Base-by-base conservation (phyloP, 1,140 invertebrate genomes). In the Odontomachus brunneus region DNA sequence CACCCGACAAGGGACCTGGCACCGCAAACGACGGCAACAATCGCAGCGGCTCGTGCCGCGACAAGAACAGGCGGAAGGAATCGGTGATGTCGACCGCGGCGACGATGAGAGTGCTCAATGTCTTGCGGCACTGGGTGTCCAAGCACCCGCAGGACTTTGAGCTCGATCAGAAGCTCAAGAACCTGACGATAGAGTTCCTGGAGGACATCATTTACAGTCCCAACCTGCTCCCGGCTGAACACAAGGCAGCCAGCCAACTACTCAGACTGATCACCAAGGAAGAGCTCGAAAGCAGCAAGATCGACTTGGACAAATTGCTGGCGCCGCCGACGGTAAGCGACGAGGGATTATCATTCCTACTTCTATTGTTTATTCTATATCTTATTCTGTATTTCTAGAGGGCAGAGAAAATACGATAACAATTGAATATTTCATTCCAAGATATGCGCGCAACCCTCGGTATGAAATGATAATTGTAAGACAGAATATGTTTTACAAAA, bases 61-160 rank as follows among this genome's bases (percentile, higher is more conserved):
- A 95, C 33, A 92, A 93, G 62, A 93, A 91, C 33, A 93, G 95
- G 22, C 93, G 97, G 72, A 96, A 98, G 85, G 97, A 98, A 90
- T 98, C 97, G 17, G 97, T 98, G 7, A 97, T 98, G 89, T 98
- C 97, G 44, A 98, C 97, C 2, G 98, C 98, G 26, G 98, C 98
- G 29, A 99, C 98, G 0, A 99, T 99, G 98, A 93, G 98, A 86
- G 98, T 99, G 0, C 94, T 99, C 0, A 98, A 98, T 93, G 98
- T 99, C 1, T 94, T 99, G 17, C 96, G 96, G 69, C 96, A 96
- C 86, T 96, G 96, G 96, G 95, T 96, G 9, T 96, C 96, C 0
- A 96, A 96, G 87, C 96, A 96, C 88, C 95, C 95, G 0, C 95
- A 98, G 94, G 97, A 98, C 92, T 98, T 99, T 94, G 97, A 98